Base-by-base conservation (phyloP, 1,140 invertebrate species). In the Octopus bimaculoides region DNA sequence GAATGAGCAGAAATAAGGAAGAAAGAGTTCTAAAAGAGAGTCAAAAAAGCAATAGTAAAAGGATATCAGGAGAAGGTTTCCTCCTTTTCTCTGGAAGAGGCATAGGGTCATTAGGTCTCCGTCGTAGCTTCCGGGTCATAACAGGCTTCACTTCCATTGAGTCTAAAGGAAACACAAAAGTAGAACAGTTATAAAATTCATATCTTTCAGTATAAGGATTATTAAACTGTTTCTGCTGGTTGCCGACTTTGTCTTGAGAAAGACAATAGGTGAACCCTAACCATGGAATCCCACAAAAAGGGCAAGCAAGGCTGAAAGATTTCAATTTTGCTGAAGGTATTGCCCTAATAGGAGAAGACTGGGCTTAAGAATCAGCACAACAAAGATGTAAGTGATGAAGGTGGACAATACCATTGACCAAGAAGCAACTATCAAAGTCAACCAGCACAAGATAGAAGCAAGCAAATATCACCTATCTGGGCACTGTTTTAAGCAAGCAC, bases 81-180 rank as follows among this genome's bases (percentile, higher is more conserved):
- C 92, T 82, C 69, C 92, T 84, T 94, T 97, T 88, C 93, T 93
- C 74, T 69, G 91, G 80, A 9, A 91, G 80, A 6, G 96, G 96
- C 14, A 96, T 92, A 0, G 97, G 97, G 88, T 98, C 97, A 90
- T 98, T 98, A 0, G 97, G 96, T 74, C 97, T 92, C 80, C 97
- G 91, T 6, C 97, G 91, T 26, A 98, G 90, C 91, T 98, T 98
- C 71, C 97, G 92, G 52, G 96, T 98, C 77, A 92, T 92, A 5
- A 92, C 91, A 12, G 93, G 91, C 81, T 93, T 93, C 69, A 91
- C 89, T 85, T 92, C 91, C 81, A 89, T 89, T 56, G 86, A 84
- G 81, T 89, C 85, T 86, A 84, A 81, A 41, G 82, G 52, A 17
- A 82, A 71, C 17, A 71, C 56, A 61, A 61, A 61, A 12, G 9